Conservation (phyloP, 2,113 vertebrate species). For the Platycercus adscitus region DNA sequence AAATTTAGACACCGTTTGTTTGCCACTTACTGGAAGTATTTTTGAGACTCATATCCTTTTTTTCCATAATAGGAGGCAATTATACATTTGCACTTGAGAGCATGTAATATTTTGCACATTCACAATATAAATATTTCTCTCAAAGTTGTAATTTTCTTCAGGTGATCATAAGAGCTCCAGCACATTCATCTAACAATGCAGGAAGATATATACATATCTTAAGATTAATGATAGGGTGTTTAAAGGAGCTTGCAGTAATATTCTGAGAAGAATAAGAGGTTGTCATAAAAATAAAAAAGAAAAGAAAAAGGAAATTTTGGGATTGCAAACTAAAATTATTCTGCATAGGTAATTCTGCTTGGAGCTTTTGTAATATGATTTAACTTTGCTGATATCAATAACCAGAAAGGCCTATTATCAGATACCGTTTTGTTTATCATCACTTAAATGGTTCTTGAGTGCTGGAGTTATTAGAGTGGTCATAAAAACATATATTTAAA, state of each 20-base stretch:
- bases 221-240: slow-evolving; percentile 69
- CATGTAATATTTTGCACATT: slow-evolving; percentile 14
- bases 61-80: not conserved
- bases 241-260: slow-evolving; percentile 40
- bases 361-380: not conserved
- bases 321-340: slow-evolving; percentile 49
- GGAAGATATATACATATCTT: slow-evolving; percentile 59
- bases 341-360: slow-evolving; percentile 13
- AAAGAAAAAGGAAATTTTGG: slow-evolving; percentile 13
- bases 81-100: slow-evolving; percentile 7
- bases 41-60: not conserved
- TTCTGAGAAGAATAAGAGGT: slow-evolving; percentile 59
- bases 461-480: not conserved
- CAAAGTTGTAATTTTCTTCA: slow-evolving; percentile 54
- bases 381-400: not conserved
- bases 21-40: not conserved
- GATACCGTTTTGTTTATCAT: not conserved
- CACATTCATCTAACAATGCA: slow-evolving; percentile 56
- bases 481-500: not conserved
- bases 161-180: slow-evolving; percentile 34
- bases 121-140: slow-evolving; percentile 40
- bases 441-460: not conserved
- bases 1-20: not conserved
- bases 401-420: not conserved
- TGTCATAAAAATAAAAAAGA: slow-evolving; percentile 39